phyloP scores from a whole-genome alignment of 2,888 invertebrate genomes.

The Allygus modestus region DNA sequence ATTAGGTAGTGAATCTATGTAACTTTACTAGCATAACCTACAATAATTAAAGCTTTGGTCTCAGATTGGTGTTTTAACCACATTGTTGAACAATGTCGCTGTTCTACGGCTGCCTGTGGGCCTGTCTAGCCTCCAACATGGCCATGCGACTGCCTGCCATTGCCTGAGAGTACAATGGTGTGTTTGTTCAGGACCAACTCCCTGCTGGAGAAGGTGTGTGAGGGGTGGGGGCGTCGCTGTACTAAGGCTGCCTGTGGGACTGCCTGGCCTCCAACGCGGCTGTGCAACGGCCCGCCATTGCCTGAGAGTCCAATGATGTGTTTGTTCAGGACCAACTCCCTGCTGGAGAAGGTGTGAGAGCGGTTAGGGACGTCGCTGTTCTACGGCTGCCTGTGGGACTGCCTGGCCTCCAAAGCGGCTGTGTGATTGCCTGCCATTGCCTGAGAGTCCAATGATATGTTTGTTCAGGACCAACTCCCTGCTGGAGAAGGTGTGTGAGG shows the following conservation, averaged over 20 bases:
- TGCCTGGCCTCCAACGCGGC: slow-evolving; percentile 88
- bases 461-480: slow-evolving; percentile 78
- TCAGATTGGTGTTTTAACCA: no score
- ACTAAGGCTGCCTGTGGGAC: slow-evolving; percentile 93
- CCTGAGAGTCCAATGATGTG: no score
- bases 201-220: slow-evolving; percentile 84
- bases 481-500: slow-evolving; percentile 84
- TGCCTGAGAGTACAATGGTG: no score
- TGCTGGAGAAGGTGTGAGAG: slow-evolving; percentile 84
- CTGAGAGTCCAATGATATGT: slow-evolving; percentile 85
- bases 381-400: slow-evolving; percentile 93
- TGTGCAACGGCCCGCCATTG: slow-evolving; percentile 89
- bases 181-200: slow-evolving; percentile 79
- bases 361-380: slow-evolving; percentile 91
- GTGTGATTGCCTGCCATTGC: slow-evolving; percentile 91
- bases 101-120: slow-evolving; percentile 94
- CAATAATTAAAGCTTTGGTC: no score
- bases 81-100: no score
- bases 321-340: slow-evolving; percentile 79
- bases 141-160: slow-evolving; percentile 89
- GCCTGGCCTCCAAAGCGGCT: slow-evolving; percentile 87
- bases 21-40: no score
- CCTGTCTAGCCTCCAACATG: slow-evolving; percentile 88
- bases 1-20: no score
- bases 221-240: slow-evolving; percentile 89